A percentile compares a stretch with the other conserved stretches of the same genome.
phyloP scores from a whole-genome alignment of 2,888 invertebrate genomes.

The Boloria euphrosyne region DNA sequence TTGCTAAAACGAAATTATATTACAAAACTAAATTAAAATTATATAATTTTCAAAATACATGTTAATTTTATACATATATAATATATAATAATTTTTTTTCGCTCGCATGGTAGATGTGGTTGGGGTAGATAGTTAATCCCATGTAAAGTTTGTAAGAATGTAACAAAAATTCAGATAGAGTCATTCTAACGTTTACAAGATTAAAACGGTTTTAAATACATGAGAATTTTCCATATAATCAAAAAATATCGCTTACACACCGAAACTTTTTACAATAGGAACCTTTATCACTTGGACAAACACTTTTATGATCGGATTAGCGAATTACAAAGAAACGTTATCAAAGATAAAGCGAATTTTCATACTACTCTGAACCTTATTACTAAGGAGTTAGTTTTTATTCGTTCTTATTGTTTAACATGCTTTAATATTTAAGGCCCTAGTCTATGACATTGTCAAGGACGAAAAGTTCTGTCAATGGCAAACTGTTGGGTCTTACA shows the following conservation, averaged over 20 bases:
- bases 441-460: not conserved
- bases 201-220: not conserved
- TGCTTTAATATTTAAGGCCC: not conserved
- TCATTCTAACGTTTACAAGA: too few species aligned
- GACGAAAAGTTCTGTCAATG: too few species aligned
- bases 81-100: too few species aligned
- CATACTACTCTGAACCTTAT: constrained; percentile 6
- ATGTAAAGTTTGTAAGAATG: too few species aligned
- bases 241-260: not conserved
- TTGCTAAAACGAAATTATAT: not conserved
- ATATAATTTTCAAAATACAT: too few species aligned
- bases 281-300: not conserved
- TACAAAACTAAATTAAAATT: too few species aligned
- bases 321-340: constrained; percentile 12
- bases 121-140: too few species aligned
- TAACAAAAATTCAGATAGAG: too few species aligned
- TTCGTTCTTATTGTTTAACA: not conserved
- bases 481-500: too few species aligned
- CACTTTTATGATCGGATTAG: constrained; percentile 2
- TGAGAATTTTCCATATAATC: not conserved
- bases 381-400: not conserved
- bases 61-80: too few species aligned
- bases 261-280: not conserved
- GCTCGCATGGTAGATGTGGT: too few species aligned
- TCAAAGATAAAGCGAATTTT: constrained; percentile 1